Evolutionary conservation across 2,113 vertebrate species (phyloP), one percentile per base, ranked within the genome.

Genomic region (Pseudopodoces humilis): DNA sequence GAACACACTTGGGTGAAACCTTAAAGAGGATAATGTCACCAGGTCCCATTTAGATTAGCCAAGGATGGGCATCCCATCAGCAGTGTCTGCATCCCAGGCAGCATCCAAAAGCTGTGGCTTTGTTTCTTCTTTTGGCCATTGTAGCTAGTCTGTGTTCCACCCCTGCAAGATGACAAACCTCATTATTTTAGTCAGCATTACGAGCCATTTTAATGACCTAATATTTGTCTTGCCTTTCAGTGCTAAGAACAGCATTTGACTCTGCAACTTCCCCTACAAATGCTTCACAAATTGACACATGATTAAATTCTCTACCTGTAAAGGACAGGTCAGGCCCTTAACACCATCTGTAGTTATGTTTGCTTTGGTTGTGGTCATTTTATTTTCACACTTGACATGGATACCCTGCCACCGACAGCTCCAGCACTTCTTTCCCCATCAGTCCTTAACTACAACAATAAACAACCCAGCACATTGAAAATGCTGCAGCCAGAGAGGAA

Each of bases 401-500:
- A 78, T 75, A 72, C 15, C 39, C 52, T 77, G 35, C 27, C 74
- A n/a, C 23, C 2, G 6, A 87, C 49, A 47, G 60, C 46, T 93
- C 58, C 68, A 63, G 46, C 44, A 75, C 25, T 71, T 86, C 55
- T 71, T 86, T 71, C 52, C 43, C 62, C 39, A 16, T 56, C 44
- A 80, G 76, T 75, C 80, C 56, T 70, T 83, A 83, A 85, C 83
- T 70, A 85, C 70, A 84, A 74, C 75, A 85, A 85, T 91, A 97
- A 96, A 95, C 87, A 96, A 69, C 43, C 27, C 56, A 76, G 72
- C 50, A 84, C 68, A 90, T 88, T 91, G 71, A 52, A 90, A 95
- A 64, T 80, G 63, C 86, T 91, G 86, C 69, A 97, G 82, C 89
- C 94, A 74, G 88, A 95, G 62, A 92, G 53, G 47, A 95, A 91